These are phyloP conservation scores for Urocyon cinereoargenteus DNA, from an alignment of 2,797 vertebrate species.

Conservation along the genomic window DNA sequence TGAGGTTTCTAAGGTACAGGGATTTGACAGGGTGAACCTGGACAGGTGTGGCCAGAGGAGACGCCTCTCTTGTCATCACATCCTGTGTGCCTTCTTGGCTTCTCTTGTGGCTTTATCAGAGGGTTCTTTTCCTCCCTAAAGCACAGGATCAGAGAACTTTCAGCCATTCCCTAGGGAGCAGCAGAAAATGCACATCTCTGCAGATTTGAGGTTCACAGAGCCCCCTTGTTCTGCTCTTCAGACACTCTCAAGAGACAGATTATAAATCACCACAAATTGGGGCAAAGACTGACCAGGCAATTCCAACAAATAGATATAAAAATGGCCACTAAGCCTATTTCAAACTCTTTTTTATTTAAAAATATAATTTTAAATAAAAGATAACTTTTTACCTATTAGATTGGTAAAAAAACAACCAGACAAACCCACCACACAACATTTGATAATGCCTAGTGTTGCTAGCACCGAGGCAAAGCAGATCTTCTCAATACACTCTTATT, in stretches of 20 bases:
- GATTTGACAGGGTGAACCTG: accelerated
- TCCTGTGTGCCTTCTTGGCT: background rate
- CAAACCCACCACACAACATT: background rate
- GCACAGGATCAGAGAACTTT: too few relatives aligned
- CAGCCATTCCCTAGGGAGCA: background rate
- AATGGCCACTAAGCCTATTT: background rate
- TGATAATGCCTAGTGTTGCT: background rate
- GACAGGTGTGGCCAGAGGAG: too few relatives aligned
- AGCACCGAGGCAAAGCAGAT: background rate
- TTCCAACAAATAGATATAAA: background rate
- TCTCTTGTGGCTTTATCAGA: background rate
- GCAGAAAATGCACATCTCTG: background rate
- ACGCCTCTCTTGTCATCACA: accelerated
- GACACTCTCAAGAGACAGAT: background rate
- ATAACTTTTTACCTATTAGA: background rate
- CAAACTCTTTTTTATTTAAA: background rate
- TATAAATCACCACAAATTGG: background rate
- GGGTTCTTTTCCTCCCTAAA: background rate
- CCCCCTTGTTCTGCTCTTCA: background rate
- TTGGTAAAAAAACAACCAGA: background rate
- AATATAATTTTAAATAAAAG: background rate
- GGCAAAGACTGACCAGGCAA: background rate
- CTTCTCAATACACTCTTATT: background rate
- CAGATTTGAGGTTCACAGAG: background rate
- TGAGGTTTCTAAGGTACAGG: background rate